Evolutionary conservation across 2,797 vertebrate genomes (phyloP).

Genomic region (Sphaeramia orbicularis): DNA sequence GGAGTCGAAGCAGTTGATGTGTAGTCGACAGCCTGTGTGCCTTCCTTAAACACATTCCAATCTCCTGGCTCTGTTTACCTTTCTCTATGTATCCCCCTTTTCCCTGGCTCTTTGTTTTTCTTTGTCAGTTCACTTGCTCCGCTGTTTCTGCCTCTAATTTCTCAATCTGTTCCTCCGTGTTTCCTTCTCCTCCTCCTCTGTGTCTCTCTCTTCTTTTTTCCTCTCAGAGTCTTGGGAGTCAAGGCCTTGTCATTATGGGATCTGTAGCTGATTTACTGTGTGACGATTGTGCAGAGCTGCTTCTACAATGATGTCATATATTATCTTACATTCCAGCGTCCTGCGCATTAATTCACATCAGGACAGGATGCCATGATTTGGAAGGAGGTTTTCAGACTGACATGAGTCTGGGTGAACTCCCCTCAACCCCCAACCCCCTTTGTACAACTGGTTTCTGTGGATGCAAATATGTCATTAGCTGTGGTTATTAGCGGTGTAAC

Average conservation of each 20-base stretch:
- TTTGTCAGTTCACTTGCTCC: conserved; percentile 1
- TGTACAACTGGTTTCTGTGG: too few species aligned
- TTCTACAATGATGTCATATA: conserved; percentile 15
- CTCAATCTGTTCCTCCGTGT: neutral
- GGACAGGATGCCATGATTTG: too few species aligned
- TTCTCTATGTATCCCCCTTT: conserved; percentile 21
- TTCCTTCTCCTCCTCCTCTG: neutral
- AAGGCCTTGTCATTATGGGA: conserved; percentile 10
- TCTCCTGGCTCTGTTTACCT: conserved; percentile 43
- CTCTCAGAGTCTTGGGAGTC: conserved; percentile 18
- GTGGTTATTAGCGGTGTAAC: too few species aligned
- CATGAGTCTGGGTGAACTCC: too few species aligned
- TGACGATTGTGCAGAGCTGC: neutral
- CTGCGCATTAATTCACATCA: neutral
- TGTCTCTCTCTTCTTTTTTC: neutral
- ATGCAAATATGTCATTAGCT: too few species aligned
- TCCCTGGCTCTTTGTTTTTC: conserved; percentile 9
- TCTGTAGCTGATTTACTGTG: conserved; percentile 23
- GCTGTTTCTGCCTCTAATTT: neutral
- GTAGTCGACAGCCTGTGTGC: conserved; percentile 27
- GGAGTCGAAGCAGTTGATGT: conserved; percentile 24
- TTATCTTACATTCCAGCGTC: neutral
- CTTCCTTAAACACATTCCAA: conserved; percentile 72
- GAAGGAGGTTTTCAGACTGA: too few species aligned
- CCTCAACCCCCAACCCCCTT: too few species aligned